Evolutionary conservation across 2,113 vertebrate genomes (phyloP), one percentile per base, ranked within the genome.

Genomic region (Cyanoliseus patagonus): DNA sequence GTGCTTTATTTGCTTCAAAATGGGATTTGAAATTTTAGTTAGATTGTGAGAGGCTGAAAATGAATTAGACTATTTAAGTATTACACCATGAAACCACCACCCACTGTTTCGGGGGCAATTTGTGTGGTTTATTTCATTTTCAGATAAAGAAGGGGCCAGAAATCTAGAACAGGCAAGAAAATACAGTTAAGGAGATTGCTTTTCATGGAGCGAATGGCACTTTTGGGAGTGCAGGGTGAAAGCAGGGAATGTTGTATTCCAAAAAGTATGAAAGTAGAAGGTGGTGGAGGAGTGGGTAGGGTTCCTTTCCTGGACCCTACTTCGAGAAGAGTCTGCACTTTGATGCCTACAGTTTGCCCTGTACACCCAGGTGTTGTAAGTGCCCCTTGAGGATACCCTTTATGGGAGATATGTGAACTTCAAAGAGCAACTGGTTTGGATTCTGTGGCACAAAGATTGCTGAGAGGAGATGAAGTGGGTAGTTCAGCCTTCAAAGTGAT

Each of bases 11-110:
- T 4, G 0, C 67, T 91, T 67, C 75, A 94, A 95, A 94, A 30
- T 10, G 30, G 76, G 61, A 79, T 78, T 95, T 75, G 94, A 68
- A 86, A 47, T 81, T 93, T 89, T 74, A 73, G 30, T 93, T 81
- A n/a, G 42, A 27, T 19, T 1, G 1, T 80, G n/a, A 91, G 67
- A 81, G 8, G 30, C 68, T 91, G 61, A 20, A 89, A 64, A 57
- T 57, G 25, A 92, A 19, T 87, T 61, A 92, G 13, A 75, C 17
- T 5, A 14, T 86, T 39, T 77, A 76, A 86, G 39, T 70, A 7
- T 94, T 84, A 17, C 33, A 42, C 19, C 25, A 13, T 76, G 93
- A 94, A 77, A 62, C 10, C 35, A 78, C 28, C 22, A 16, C 37
- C 23, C 0, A 0, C 47, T 85, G 49, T 25, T 92, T 33, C 24